Evolutionary conservation across 2,888 invertebrate genomes (phyloP), one percentile per base, ranked within the genome.

Genomic region (Tineola bisselliella): DNA sequence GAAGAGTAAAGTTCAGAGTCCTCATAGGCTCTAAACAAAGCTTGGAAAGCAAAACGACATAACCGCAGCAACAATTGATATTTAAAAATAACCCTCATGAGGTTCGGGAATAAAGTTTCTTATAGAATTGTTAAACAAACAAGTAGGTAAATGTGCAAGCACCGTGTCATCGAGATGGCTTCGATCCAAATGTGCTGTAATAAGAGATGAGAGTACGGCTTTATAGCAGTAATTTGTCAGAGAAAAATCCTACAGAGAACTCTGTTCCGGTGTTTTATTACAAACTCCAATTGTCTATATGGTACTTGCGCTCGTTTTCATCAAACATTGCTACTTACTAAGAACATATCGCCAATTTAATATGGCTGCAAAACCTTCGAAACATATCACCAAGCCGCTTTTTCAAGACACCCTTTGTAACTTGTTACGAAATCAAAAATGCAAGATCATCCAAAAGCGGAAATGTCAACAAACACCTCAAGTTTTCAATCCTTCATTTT

Each of bases 1-100:
- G 69, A 66, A 70, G 67, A 62, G 63, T 73, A 71, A 69, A 69
- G 66, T 68, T 67, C 66, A 64, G 59, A 65, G 62, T 65, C 66
- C 68, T 68, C 66, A 69, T 69, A 68, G 68, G 68, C 69, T 67
- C 68, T 66, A 67, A 48, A 48, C 13, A 48, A 48, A 15, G 8
- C 3, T 13, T 48, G 6, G 10, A 15, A 48, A 2, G 5, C 13
- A 48, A 48, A 48, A 48, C 12, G 15, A n/a, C 48, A 8, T 17
- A 15, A 15, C 15, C 10, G 2, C 10, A 17, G 15, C 3, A 8
- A 8, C 15, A 48, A 44, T 13, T 48, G 48, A 15, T 17, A 38
- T 15, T 15, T n/a, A 48, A 48, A 48, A 17, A 3, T 48, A 13
- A 17, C 48, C 8, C 43, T 48, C 15, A 13, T 48, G 15, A 3